Evolutionary conservation across 2,113 vertebrate genomes (phyloP), one percentile per base, ranked within the genome.

Genomic region (Siniperca chuatsi): DNA sequence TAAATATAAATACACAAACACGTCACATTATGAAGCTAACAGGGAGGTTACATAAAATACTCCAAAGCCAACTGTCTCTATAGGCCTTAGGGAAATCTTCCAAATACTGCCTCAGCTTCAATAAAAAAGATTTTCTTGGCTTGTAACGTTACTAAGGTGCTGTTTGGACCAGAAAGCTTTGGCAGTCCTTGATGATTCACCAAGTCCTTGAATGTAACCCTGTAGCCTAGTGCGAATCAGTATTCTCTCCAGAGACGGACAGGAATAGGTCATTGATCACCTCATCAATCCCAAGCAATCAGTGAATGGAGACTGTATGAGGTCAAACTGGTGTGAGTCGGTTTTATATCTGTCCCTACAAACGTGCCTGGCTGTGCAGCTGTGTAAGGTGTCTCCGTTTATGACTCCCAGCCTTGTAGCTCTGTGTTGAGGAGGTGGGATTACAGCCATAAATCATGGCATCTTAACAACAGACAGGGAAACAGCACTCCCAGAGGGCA

Each of bases 201-300:
- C 68, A 77, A 76, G 75, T 87, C 82, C 68, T 90, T 81, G 69
- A 73, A 64, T 15, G 57, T 68, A 81, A 81, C 79, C 40, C 62
- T 13, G 40, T 37, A 81, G 60, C 54, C 48, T 23, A 6, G 10
- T n/a, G 25, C 29, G 87, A 84, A 82, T 86, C 90, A 78, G 48
- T 77, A 78, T 82, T 73, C 84, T 72, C 85, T 58, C n/a, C 70
- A 9, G 75, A 23, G 72, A 67, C 23, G 0, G 69, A 84, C 65
- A 65, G 66, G 90, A 85, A 81, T 78, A 88, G 79, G 76, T 67
- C 83, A 93, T 88, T 65, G 89, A 92, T 93, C 86, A 84, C 79
- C 79, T 75, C 82, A 81, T 91, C 92, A 89, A 85, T 87, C 58
- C 52, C 40, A 48, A 62, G 64, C 75, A 81, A 82, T 89, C 85